Conservation (phyloP, 2,797 vertebrate genomes). For the Aphelocoma californica region DNA sequence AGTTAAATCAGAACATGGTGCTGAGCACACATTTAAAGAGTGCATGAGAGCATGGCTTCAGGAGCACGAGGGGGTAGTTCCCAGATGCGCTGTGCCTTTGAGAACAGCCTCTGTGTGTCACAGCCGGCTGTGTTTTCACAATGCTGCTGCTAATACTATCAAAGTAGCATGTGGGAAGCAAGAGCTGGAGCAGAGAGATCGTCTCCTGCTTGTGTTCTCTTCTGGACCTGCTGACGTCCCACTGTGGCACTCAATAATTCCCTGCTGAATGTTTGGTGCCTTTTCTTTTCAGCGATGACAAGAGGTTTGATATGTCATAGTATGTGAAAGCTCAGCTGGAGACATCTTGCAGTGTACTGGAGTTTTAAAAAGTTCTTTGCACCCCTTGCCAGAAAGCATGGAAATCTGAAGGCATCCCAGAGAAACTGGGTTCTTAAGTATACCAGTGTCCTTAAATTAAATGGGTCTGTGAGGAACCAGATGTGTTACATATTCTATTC, state of each 20-base stretch:
- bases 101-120: conserved; percentile 36
- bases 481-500: background rate
- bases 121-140: conserved; percentile 53
- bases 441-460: background rate
- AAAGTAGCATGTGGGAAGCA: background rate
- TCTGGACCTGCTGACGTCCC: background rate
- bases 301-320: background rate
- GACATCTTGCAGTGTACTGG: background rate
- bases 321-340: background rate
- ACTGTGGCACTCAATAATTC: background rate
- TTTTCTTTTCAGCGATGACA: background rate
- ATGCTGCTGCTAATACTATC: conserved; percentile 2
- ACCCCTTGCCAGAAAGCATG: background rate
- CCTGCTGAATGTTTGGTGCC: background rate
- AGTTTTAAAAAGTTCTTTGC: background rate
- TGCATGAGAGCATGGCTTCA: background rate
- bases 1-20: background rate
- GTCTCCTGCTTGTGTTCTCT: background rate
- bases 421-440: background rate
- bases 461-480: background rate
- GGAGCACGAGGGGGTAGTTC: background rate
- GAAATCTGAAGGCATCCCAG: background rate
- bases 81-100: background rate
- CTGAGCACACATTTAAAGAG: conserved; percentile 13
- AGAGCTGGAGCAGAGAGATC: background rate